Evolutionary conservation across 2,113 vertebrate species (phyloP), one percentile per base, ranked within the genome.

Genomic region (Perognathus longimembris): DNA sequence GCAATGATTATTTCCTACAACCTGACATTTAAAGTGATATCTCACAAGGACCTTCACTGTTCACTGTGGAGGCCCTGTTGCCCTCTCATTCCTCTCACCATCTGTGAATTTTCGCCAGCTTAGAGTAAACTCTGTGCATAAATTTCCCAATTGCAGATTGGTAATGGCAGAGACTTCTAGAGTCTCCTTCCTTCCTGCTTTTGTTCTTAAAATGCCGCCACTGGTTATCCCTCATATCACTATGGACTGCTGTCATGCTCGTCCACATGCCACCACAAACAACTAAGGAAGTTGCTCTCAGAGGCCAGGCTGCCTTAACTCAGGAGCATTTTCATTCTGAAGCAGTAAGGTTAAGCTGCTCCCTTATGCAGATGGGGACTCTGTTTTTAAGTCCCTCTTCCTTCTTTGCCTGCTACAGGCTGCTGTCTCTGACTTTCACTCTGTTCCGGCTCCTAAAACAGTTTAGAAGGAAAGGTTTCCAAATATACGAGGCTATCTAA

Each of bases 1-100:
- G 42, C 59, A 77, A 85, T 89, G 83, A 88, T 85, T 77, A n/a
- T 79, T 94, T 71, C 73, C 84, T 50, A 67, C 42, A 12, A 78
- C 42, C 94, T 94, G 77, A 94, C 91, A 96, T 96, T 96, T 94
- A 75, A 92, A 85, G 89, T 81, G 84, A 54, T 82, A 92, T 77
- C 81, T 92, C 77, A n/a, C 28, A 84, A 91, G 38, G 18, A 86
- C 30, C 67, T 61, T 38, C 84, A 45, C 36, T 42, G 64, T 76
- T 38, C 57, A 77, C 38, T 34, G 1, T 18, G 26, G 57, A 88
- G 57, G 83, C 69, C 22, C 69, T 1, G 21, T 17, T 59, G 0
- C 12, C 93, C 77, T 89, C 40, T 7, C 15, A 40, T 66, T 89
- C 61, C 87, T 95, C 54, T 92, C 14, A n/a, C 94, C 94, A 89